Evolutionary conservation across 2,888 invertebrate species (phyloP).

Genomic region (Orchestes rusci): DNA sequence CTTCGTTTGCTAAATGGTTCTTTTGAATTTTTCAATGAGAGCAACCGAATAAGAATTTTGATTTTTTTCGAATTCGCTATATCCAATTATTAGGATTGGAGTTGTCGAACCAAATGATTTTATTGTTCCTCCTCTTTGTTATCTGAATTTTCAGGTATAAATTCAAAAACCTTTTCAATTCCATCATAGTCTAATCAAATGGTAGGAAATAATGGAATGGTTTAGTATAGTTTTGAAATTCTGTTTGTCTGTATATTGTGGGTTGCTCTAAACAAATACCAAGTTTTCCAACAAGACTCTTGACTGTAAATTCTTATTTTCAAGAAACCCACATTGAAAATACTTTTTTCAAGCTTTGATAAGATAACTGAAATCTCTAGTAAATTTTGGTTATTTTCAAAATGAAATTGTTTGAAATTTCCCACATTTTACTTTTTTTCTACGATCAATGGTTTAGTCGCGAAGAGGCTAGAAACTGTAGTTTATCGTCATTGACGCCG

Average conservation of each 20-base stretch:
- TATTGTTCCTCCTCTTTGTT: too few relatives aligned
- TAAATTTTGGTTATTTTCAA: not conserved
- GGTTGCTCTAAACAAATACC: not conserved
- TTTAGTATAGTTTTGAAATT: constrained; percentile 1
- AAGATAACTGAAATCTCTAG: not conserved
- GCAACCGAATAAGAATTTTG: too few relatives aligned
- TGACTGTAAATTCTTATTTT: not conserved
- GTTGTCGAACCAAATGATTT: too few relatives aligned
- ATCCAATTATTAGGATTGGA: too few relatives aligned
- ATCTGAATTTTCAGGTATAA: too few relatives aligned
- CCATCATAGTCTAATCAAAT: constrained; percentile 6
- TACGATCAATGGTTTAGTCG: not conserved
- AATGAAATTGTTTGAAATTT: too few relatives aligned
- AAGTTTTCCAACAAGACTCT: not conserved
- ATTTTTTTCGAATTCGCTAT: too few relatives aligned
- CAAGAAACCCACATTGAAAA: not conserved
- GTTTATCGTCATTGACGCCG: constrained; percentile 1
- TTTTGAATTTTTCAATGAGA: too few relatives aligned
- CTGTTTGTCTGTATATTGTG: not conserved
- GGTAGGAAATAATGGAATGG: not conserved
- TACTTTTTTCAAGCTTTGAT: not conserved
- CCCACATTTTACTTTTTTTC: too few relatives aligned
- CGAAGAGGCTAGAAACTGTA: not conserved
- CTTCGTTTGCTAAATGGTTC: too few relatives aligned
- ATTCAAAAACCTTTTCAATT: too few relatives aligned